These are phyloP conservation scores for Anolis apletophallus DNA, from an alignment of 2,797 vertebrate genomes.

Conservation along the genomic window DNA sequence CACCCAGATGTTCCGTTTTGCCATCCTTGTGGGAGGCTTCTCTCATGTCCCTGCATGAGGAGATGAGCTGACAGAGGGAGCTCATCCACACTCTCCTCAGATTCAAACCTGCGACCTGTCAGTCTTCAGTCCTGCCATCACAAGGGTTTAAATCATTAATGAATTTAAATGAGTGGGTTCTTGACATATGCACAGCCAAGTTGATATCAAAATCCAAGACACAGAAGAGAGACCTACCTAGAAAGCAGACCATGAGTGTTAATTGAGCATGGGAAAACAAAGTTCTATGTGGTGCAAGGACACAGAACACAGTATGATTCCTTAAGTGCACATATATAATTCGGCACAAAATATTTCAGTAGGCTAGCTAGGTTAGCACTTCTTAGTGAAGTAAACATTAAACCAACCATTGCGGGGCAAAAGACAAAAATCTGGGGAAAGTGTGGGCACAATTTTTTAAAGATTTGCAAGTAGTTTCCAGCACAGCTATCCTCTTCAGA, in stretches of 20 bases:
- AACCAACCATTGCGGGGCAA: background rate
- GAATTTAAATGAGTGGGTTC: background rate
- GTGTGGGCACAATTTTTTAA: background rate
- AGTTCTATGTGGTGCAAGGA: background rate
- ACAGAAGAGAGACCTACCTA: background rate
- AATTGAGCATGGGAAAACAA: background rate
- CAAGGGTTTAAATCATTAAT: too few relatives aligned
- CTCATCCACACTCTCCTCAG: too few relatives aligned
- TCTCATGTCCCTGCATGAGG: too few relatives aligned
- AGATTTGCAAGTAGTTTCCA: background rate
- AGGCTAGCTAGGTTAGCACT: background rate
- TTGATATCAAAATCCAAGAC: background rate
- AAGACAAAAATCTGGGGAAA: background rate
- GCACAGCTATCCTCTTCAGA: background rate
- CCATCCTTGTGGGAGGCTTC: too few relatives aligned
- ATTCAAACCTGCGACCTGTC: too few relatives aligned
- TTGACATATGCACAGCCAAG: background rate
- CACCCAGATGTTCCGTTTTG: too few relatives aligned
- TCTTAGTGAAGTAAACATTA: background rate
- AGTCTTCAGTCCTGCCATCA: too few relatives aligned
- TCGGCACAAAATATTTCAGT: constrained; percentile 41
- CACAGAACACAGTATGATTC: background rate
- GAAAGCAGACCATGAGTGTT: background rate
- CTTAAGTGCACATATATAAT: constrained; percentile 42
- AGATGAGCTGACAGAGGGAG: too few relatives aligned